Evolutionary conservation across 2,888 invertebrate genomes (phyloP), one percentile per base, ranked within the genome.

Genomic region (Lycocerus yunnanus): DNA sequence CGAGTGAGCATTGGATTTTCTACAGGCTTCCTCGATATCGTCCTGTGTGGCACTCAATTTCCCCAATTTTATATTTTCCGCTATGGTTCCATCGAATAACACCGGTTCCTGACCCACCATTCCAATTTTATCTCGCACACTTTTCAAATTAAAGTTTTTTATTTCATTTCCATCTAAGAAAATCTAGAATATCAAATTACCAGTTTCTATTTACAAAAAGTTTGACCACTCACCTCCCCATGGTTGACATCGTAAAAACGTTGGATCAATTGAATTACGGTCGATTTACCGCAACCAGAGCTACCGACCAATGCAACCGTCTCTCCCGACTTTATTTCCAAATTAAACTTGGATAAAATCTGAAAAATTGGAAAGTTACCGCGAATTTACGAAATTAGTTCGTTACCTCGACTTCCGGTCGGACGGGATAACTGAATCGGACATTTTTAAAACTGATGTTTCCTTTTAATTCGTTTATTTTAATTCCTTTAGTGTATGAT

Each of bases 221-320:
- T 2, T 2, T 18, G 3, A 4, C 2, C 2, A 88, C 67, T 88
- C 87, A 94, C 92, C 74, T 89, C 89, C 71, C 94, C 94, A 16
- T 88, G 88, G 15, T 88, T 81, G 2, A 91, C 89, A 84, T 93
- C 93, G n/a, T n/a, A n/a, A n/a, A n/a, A n/a, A n/a, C n/a, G n/a
- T n/a, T n/a, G n/a, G n/a, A n/a, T n/a, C n/a, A 18, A 4, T 18
- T 18, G 18, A 4, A 18, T 18, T 18, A 98, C 92, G 0, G 98
- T 99, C 0, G 97, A 97, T 88, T 99, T 99, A 1, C 97, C 98
- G 84, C 96, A 96, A 1, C 98, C 98, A 61, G 97, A 97, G 0
- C 95, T 92, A 1, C 98, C 97, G 21, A 97, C 97, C 43, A 99
- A 91, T 0, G 98, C 98, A 1, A 97, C 93, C 0, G 97, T 95